phyloP scores from a whole-genome alignment of 2,797 vertebrate genomes.

The Rhincodon typus region DNA sequence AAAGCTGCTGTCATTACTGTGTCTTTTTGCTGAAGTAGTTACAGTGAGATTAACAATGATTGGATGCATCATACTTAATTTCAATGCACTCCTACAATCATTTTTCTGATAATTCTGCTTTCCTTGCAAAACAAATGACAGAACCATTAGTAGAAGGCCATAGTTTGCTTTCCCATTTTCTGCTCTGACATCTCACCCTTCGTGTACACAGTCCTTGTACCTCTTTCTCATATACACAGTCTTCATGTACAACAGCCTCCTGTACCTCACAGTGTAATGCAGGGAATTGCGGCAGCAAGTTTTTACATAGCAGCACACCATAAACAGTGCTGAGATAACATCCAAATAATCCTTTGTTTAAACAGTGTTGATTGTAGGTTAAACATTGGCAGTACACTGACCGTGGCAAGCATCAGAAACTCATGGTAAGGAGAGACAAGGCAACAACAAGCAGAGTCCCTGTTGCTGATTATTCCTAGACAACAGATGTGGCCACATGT shows the following conservation, averaged over 20 bases:
- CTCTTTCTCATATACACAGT: neutral
- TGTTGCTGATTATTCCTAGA: neutral
- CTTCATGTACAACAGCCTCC: neutral
- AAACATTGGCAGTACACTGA: neutral
- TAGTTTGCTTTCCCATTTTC: neutral
- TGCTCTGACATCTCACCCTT: neutral
- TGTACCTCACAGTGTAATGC: neutral
- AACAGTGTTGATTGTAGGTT: neutral
- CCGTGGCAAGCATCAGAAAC: neutral
- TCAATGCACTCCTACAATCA: neutral
- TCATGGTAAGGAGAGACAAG: neutral
- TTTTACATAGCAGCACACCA: neutral
- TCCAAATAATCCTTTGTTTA: neutral
- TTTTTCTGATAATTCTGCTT: neutral
- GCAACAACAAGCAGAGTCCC: neutral
- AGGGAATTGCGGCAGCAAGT: neutral
- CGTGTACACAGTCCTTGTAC: neutral
- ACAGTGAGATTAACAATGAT: neutral
- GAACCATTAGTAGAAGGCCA: neutral
- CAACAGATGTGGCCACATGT: constrained; percentile 16
- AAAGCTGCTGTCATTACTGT: neutral
- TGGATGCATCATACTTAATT: neutral
- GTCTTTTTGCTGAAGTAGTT: neutral
- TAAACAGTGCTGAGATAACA: neutral
- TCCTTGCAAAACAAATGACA: neutral